These are phyloP conservation scores for Sylvicola cinctus DNA, from an alignment of 2,888 invertebrate genomes.

Conservation along the genomic window DNA sequence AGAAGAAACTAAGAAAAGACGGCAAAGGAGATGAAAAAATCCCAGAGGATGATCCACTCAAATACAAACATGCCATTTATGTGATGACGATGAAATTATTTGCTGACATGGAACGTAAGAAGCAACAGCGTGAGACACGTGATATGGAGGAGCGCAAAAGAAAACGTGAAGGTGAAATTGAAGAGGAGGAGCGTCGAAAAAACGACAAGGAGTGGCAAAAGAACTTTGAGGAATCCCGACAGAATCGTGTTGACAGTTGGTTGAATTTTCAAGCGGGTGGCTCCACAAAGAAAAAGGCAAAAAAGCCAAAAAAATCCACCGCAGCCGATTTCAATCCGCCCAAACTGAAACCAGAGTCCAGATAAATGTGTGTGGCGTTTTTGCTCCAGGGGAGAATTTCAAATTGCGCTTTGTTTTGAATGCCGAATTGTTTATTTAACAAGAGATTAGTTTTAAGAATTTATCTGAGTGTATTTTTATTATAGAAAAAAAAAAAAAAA, in stretches of 20 bases:
- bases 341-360: conserved; percentile 80
- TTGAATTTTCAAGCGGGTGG: conserved; percentile 63
- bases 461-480: too few species aligned
- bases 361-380: too few species aligned
- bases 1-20: conserved; percentile 84
- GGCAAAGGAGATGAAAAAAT: conserved; percentile 52
- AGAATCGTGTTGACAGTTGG: conserved; percentile 84
- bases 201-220: conserved; percentile 94
- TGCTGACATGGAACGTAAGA: conserved; percentile 90
- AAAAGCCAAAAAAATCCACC: conserved; percentile 61
- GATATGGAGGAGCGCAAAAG: conserved; percentile 87
- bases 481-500: too few species aligned
- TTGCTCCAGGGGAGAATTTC: too few species aligned
- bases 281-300: conserved; percentile 38
- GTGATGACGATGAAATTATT: conserved; percentile 95
- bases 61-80: conserved; percentile 83
- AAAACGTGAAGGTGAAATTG: conserved; percentile 82
- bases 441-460: too few species aligned
- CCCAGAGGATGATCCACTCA: conserved; percentile 70
- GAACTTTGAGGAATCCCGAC: conserved; percentile 93
- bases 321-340: conserved; percentile 65
- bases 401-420: too few species aligned
- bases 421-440: too few species aligned
- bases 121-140: conserved; percentile 66
- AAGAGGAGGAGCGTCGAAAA: conserved; percentile 75